These are phyloP conservation scores for Numida meleagris DNA, from an alignment of 2,113 vertebrate species.

Conservation along the genomic window DNA sequence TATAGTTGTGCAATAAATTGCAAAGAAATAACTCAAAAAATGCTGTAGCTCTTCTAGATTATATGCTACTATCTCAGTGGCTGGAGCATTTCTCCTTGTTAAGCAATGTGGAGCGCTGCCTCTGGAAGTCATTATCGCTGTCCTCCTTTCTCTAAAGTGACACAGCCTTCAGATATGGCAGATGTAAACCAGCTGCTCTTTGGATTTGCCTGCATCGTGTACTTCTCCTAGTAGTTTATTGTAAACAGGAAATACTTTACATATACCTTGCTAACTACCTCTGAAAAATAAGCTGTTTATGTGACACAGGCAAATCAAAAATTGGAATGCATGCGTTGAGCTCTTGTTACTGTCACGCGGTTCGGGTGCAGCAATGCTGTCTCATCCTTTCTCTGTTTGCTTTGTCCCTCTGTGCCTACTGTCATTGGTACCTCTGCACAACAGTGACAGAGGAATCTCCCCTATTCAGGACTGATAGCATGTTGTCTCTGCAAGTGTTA, in stretches of 20 bases:
- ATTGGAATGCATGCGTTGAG: rapidly evolving
- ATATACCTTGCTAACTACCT: background rate
- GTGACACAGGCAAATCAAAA: background rate
- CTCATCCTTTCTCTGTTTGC: background rate
- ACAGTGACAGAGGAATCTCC: background rate
- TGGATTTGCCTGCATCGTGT: background rate
- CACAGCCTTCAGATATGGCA: background rate
- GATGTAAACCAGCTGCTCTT: constrained; percentile 31
- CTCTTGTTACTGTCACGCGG: rapidly evolving
- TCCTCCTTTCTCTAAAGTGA: background rate
- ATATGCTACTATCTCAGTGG: background rate
- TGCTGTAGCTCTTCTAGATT: background rate
- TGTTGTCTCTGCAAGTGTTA: background rate
- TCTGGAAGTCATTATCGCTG: background rate
- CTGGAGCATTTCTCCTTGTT: background rate
- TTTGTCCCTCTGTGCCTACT: background rate
- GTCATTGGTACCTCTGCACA: background rate
- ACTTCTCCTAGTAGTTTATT: background rate
- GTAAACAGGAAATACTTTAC: background rate
- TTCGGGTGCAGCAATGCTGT: background rate
- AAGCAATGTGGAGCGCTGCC: background rate
- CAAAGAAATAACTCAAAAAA: background rate
- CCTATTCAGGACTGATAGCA: no score
- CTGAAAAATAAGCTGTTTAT: background rate
- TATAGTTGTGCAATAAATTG: background rate